Evolutionary conservation across 2,797 vertebrate genomes (phyloP).

Genomic region (Smutsia temminckii): DNA sequence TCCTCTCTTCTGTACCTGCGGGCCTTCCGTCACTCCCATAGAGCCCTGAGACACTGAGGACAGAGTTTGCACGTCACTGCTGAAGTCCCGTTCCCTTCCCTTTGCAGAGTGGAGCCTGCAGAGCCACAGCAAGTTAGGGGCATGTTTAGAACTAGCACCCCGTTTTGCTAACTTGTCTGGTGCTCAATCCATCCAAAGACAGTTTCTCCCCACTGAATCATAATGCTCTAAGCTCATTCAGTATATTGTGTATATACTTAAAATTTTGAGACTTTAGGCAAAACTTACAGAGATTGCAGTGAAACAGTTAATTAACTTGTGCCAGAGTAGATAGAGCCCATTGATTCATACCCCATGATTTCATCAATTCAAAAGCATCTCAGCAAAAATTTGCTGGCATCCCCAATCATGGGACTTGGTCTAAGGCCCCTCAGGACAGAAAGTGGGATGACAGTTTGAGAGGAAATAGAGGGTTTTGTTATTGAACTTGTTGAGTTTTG

Average conservation of each 20-base stretch:
- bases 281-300: background rate
- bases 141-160: too few relatives aligned
- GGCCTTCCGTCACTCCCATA: background rate
- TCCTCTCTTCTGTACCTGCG: too few relatives aligned
- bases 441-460: background rate
- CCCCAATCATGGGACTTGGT: rapidly evolving
- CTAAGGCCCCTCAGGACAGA: background rate
- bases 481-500: background rate
- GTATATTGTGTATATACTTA: background rate
- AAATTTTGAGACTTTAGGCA: background rate
- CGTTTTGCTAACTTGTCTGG: background rate
- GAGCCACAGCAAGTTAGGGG: background rate
- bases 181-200: rapidly evolving
- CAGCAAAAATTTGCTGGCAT: background rate
- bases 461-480: background rate
- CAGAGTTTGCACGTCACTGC: background rate
- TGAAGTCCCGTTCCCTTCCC: background rate
- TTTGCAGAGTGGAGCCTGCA: too few relatives aligned
- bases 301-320: background rate
- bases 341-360: background rate
- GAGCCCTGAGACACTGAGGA: background rate
- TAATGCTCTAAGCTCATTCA: too few relatives aligned
- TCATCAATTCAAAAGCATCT: background rate
- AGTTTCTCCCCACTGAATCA: too few relatives aligned
- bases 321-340: background rate